These are phyloP conservation scores for Rhamphomyia laevipes DNA, from an alignment of 2,888 invertebrate species.

Conservation along the genomic window DNA sequence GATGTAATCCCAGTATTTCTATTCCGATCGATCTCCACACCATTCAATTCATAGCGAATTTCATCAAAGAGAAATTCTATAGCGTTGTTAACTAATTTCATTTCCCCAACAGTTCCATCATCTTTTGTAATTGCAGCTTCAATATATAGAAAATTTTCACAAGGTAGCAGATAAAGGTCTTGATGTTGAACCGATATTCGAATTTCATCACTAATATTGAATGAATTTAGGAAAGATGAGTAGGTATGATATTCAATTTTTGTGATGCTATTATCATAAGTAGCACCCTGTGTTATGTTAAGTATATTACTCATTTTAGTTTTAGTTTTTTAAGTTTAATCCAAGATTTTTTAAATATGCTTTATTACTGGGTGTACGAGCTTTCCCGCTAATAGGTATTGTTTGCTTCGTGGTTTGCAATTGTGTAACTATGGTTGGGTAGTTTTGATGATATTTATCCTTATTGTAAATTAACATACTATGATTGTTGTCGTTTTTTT, in stretches of 20 bases:
- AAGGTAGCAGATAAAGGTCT: slow-evolving; percentile 21
- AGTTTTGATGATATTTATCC: neutral
- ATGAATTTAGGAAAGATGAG: slow-evolving; percentile 17
- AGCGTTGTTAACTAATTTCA: slow-evolving; percentile 19
- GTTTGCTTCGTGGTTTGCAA: too few relatives aligned
- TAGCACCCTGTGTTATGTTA: too few relatives aligned
- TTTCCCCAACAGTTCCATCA: slow-evolving; percentile 12
- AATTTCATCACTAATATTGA: slow-evolving; percentile 24
- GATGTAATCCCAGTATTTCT: slow-evolving; percentile 25
- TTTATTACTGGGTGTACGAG: too few relatives aligned
- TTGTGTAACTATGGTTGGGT: too few relatives aligned
- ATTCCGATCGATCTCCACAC: slow-evolving; percentile 21
- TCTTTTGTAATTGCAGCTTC: slow-evolving; percentile 14
- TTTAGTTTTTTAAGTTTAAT: too few relatives aligned
- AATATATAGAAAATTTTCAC: slow-evolving; percentile 19
- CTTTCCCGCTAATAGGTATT: too few relatives aligned
- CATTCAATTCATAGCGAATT: slow-evolving; percentile 25
- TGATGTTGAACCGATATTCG: slow-evolving; percentile 24
- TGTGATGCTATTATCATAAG: too few relatives aligned
- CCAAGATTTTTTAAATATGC: too few relatives aligned
- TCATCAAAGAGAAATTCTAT: slow-evolving; percentile 21
- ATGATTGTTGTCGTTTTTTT: neutral
- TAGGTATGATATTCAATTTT: too few relatives aligned
- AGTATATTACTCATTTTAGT: too few relatives aligned
- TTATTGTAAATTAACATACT: neutral